Percentiles rank a stretch among this genome's conserved stretches.
These are phyloP conservation scores for Andricus curvator DNA, from an alignment of 2,888 invertebrate species.

Conservation along the genomic window DNA sequence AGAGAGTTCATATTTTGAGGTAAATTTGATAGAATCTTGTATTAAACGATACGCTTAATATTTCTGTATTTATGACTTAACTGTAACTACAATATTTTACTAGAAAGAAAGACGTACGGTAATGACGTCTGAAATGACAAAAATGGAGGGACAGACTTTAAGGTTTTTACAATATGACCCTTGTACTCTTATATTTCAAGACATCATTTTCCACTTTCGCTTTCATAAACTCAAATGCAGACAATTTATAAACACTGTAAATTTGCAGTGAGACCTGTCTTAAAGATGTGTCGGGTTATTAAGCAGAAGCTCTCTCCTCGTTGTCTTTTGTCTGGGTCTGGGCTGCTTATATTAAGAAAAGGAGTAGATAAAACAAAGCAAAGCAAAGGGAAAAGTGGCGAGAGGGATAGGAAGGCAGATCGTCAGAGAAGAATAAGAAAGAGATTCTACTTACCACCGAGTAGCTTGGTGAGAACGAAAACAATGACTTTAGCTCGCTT, in stretches of 20 bases:
- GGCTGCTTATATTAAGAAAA: not conserved
- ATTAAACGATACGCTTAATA: no score
- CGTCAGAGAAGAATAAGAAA: slow-evolving; percentile 17
- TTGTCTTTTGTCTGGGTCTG: not conserved
- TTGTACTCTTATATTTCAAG: no score
- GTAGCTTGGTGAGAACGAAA: not conserved
- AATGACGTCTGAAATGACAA: no score
- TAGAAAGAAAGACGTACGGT: no score
- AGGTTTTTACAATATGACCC: no score
- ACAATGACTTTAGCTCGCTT: slow-evolving; percentile 27
- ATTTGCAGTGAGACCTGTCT: not conserved
- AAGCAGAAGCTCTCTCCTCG: not conserved
- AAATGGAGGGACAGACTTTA: no score
- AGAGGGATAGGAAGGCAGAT: not conserved
- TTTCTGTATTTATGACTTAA: no score
- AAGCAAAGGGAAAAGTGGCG: not conserved
- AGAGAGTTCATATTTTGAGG: no score
- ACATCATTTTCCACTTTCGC: no score
- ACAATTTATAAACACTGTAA: not conserved
- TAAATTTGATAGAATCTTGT: no score
- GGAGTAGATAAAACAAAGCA: not conserved
- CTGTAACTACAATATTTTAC: no score
- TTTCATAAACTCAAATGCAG: no score
- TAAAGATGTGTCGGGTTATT: not conserved
- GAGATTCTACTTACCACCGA: not conserved